phyloP scores from a whole-genome alignment of 1,140 invertebrate genomes.

The Schlechtendalia chinensis region DNA sequence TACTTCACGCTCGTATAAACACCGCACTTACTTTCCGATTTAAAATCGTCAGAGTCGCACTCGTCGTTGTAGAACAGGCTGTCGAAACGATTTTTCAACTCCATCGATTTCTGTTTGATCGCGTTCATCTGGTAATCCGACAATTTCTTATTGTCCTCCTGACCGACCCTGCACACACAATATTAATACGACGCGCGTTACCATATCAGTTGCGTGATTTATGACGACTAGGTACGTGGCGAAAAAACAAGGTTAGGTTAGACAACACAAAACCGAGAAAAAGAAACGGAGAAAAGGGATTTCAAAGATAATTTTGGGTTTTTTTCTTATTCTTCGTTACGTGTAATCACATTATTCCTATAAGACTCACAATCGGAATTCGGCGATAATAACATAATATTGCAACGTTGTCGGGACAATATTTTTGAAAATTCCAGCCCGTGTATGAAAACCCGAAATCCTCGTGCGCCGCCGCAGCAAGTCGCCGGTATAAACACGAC shows the following conservation, averaged over 20 bases:
- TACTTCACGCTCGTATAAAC: neutral
- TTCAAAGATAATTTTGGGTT: neutral
- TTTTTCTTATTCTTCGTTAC: neutral
- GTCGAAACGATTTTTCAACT: conserved; percentile 33
- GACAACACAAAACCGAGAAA: too few relatives aligned
- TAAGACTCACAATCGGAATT: neutral
- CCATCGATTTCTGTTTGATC: conserved; percentile 21
- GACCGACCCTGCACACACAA: conserved; percentile 2
- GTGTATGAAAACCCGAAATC: too few relatives aligned
- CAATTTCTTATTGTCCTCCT: conserved; percentile 38
- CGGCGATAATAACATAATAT: too few relatives aligned
- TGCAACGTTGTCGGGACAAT: too few relatives aligned
- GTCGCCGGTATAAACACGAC: neutral
- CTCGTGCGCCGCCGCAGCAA: too few relatives aligned
- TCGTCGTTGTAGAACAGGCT: conserved; percentile 12
- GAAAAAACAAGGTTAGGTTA: too few relatives aligned
- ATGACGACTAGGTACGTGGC: too few relatives aligned
- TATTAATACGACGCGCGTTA: neutral
- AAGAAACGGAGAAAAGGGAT: too few relatives aligned
- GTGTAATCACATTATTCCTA: neutral
- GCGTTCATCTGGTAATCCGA: conserved; percentile 35
- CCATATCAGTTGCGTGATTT: too few relatives aligned
- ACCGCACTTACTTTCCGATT: conserved; percentile 17
- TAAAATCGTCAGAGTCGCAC: neutral
- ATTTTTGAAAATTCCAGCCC: too few relatives aligned